Evolutionary conservation across 2,797 vertebrate genomes (phyloP), one percentile per base, ranked within the genome.

Genomic region (Leptodactylus fallax): DNA sequence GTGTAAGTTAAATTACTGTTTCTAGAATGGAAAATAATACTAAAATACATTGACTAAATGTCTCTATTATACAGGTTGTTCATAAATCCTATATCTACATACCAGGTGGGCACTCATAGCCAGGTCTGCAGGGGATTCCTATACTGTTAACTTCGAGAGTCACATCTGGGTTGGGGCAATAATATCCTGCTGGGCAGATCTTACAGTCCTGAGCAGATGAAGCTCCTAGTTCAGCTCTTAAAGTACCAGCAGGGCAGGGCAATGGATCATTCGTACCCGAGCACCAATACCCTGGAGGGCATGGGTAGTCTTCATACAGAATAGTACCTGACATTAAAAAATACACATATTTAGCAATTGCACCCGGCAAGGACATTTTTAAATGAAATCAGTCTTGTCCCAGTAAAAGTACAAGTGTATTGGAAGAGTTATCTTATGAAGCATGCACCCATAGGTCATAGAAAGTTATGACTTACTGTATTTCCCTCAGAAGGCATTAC

Each of bases 201-300:
- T 95, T 92, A 92, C 98, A 99, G 13, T 97, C 96, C 51, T 90
- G 90, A 76, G 90, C 77, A 1, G 95, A 92, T 45, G 95, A 93
- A 17, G 96, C 97, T 78, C 97, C 97, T 16, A 96, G 94, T 27
- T 94, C 92, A 0, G 90, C 90, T 89, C 96, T 95, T 87, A 94
- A 95, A 51, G 97, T 98, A 47, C 98, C 97, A 84, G 96, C 94
- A 3, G 97, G 97, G 79, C 98, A 99, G 79, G 94, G 89, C 49
- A 97, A 92, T 36, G 95, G 92, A 0, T 93, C 94, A 25, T 95
- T 95, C 81, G 88, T 91, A 23, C 97, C 97, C 90, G 95, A 96
- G 91, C 98, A 99, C 97, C 98, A 99, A 90, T 97, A 92, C 0
- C 97, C 98, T 53, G 96, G 95, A 0, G 97, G 97, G 25, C 98